Evolutionary conservation across 2,888 invertebrate genomes (phyloP).

Genomic region (Cyclophora albipunctata): DNA sequence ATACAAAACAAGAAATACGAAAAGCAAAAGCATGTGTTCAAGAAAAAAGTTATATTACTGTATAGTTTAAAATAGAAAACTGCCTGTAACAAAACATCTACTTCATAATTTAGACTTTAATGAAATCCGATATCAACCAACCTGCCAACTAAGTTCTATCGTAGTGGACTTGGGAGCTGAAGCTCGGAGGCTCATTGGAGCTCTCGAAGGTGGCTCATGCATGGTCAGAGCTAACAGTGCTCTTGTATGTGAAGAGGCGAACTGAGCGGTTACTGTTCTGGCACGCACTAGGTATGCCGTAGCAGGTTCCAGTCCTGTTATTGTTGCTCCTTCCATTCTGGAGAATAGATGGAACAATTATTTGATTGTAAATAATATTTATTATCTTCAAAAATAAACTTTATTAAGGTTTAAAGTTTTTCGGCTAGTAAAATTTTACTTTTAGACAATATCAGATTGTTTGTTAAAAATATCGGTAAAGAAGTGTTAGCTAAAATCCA

Average conservation of each 20-base stretch:
- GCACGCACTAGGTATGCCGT: conserved; percentile 64
- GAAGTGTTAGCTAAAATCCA: too few species aligned
- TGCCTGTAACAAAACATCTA: too few species aligned
- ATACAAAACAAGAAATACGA: too few species aligned
- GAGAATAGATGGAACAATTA: background rate
- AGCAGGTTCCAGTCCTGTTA: conserved; percentile 63
- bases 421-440: too few species aligned
- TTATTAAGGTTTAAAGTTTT: too few species aligned
- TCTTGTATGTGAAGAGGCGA: conserved; percentile 62
- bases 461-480: too few species aligned
- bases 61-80: too few species aligned
- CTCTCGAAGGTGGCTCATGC: conserved; percentile 62
- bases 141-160: conserved; percentile 66
- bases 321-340: conserved; percentile 57
- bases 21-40: too few species aligned
- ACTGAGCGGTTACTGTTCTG: conserved; percentile 61
- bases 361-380: background rate
- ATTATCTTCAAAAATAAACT: conserved; percentile 20
- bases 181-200: conserved; percentile 54
- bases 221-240: conserved; percentile 59
- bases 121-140: conserved; percentile 10
- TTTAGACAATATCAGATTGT: too few species aligned
- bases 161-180: conserved; percentile 56
- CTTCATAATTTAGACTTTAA: too few species aligned
- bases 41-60: too few species aligned